Evolutionary conservation across 2,113 vertebrate genomes (phyloP).

Genomic region (Ictalurus punctatus): DNA sequence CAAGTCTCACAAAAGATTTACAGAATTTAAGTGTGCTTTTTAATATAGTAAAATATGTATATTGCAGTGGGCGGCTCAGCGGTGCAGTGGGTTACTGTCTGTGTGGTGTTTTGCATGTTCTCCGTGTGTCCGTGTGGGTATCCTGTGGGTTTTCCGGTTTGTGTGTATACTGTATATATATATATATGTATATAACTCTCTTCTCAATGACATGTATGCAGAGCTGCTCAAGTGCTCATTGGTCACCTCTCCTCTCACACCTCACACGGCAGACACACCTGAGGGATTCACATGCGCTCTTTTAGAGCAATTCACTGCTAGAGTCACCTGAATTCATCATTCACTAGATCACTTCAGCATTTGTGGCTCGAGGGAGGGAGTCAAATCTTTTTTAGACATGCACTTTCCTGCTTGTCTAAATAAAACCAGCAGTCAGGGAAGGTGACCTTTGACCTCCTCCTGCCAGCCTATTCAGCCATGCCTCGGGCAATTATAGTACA

Average conservation of each 20-base stretch:
- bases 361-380: slow-evolving; percentile 1
- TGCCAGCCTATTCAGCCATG: slow-evolving; percentile 21
- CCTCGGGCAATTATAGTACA: slow-evolving; percentile 22
- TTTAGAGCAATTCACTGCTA: neutral
- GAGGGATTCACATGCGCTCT: neutral
- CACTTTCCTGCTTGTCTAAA: slow-evolving; percentile 31
- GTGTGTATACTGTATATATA: no score
- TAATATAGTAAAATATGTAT: neutral
- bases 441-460: slow-evolving; percentile 44
- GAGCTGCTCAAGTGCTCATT: neutral
- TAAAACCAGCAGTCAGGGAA: slow-evolving; percentile 26
- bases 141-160: neutral
- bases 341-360: neutral
- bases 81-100: neutral
- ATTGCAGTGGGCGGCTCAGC: neutral
- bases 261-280: neutral
- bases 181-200: neutral
- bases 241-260: neutral
- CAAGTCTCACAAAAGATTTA: neutral
- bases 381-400: neutral
- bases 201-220: neutral
- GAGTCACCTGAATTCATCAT: neutral
- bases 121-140: neutral
- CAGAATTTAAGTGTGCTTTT: neutral
- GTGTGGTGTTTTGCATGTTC: neutral